A percentile compares a stretch with the other conserved stretches of the same genome.
These are phyloP conservation scores for Zaprionus obscuricornis DNA, from an alignment of 2,888 invertebrate species.

Conservation along the genomic window DNA sequence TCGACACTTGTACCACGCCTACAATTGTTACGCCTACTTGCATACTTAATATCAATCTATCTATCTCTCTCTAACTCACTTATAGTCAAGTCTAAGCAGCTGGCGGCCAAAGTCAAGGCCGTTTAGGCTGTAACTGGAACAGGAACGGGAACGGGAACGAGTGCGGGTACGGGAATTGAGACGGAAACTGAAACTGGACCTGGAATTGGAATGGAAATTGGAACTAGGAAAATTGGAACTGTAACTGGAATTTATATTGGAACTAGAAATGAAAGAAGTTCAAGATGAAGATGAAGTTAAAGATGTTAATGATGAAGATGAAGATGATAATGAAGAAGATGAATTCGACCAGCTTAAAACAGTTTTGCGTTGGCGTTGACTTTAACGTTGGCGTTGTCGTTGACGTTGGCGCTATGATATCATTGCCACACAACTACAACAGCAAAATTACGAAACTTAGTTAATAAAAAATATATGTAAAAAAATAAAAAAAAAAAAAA, in stretches of 20 bases:
- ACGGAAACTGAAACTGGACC: neutral
- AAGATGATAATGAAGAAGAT: no score
- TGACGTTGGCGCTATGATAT: conserved; percentile 31
- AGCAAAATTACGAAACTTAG: conserved; percentile 4
- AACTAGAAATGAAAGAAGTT: no score
- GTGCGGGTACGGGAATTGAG: no score
- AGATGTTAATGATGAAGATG: no score
- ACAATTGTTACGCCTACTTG: neutral
- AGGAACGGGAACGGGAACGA: conserved; percentile 4
- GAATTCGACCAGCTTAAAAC: no score
- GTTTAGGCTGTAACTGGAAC: conserved; percentile 38
- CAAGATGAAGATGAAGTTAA: no score
- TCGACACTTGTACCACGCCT: neutral
- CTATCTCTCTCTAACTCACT: conserved; percentile 13
- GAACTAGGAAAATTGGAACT: no score
- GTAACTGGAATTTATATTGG: neutral
- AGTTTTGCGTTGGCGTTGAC: no score
- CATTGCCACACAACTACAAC: conserved; percentile 15
- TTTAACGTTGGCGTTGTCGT: conserved; percentile 32
- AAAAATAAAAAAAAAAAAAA: no score
- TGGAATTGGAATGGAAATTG: no score
- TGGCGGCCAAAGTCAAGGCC: conserved; percentile 80
- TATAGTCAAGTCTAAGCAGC: conserved; percentile 78
- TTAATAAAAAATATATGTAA: conserved; percentile 33
- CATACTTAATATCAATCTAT: neutral